Evolutionary conservation across 2,888 invertebrate species (phyloP), one percentile per base, ranked within the genome.

Genomic region (Polydrusus tereticollis): DNA sequence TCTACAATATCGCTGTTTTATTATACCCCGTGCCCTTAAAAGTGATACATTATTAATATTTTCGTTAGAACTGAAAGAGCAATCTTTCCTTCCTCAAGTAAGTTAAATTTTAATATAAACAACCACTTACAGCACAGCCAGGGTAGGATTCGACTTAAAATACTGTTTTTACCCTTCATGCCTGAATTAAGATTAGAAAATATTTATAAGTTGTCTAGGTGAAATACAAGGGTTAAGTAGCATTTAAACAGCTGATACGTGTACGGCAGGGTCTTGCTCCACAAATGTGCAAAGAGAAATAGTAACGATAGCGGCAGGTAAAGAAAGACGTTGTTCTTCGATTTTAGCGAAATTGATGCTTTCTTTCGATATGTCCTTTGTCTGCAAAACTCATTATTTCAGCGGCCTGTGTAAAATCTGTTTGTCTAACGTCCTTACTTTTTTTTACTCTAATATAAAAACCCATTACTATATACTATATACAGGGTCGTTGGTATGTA

Each of bases 41-140:
- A 63, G 63, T 69, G 57, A 69, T 69, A 63, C 63, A 69, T 69
- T 69, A 69, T 69, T 69, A 62, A 69, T 69, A 38, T 69, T 69
- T 69, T 69, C 62, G 63, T 60, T 57, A 45, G 62, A 63, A 69
- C 63, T 69, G 47, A 45, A 68, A 41, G 41, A 36, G 50, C 68
- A 60, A 68, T 68, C 60, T 60, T 55, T 55, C 41, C 60, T 50
- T 26, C 21, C 38, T 60, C 52, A 21, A 38, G 52, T 45, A 50
- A 29, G 60, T 50, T 52, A 60, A 68, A 60, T 68, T 60, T 68
- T 68, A 68, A 68, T 60, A 59, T 59, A 52, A 64, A 45, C 57
- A 47, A 58, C 47, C 67, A 67, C 67, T 52, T 41, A 57, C 21
- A 12, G 20, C 23, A 41, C 59, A 29, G 62, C 45, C 47, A 66